phyloP scores from a whole-genome alignment of 2,888 invertebrate species.

The Bellardia bayeri region DNA sequence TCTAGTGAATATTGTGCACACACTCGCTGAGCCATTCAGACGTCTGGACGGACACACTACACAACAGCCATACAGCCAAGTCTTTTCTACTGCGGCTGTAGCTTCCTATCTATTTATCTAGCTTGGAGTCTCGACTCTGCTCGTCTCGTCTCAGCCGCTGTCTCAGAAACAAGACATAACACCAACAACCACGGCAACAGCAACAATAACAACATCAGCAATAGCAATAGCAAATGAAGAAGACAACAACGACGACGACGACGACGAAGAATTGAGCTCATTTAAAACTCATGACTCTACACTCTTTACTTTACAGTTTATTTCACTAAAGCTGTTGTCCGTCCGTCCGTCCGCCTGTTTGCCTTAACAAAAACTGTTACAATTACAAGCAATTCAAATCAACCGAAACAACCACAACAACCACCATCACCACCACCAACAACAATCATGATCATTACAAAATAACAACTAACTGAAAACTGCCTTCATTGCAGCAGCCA shows the following conservation, averaged over 20 bases:
- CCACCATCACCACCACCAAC: slow-evolving; percentile 34
- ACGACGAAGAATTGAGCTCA: slow-evolving; percentile 70
- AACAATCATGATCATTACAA: slow-evolving; percentile 65
- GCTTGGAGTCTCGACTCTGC: slow-evolving; percentile 49
- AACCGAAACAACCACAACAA: slow-evolving; percentile 66
- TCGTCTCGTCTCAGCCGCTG: slow-evolving; percentile 60
- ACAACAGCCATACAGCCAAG: slow-evolving; percentile 7
- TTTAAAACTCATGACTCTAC: slow-evolving; percentile 70
- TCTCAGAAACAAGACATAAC: slow-evolving; percentile 53
- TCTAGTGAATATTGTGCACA: slow-evolving; percentile 70
- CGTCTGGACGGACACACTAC: not conserved
- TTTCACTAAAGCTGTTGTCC: slow-evolving; percentile 32
- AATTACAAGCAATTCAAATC: slow-evolving; percentile 74
- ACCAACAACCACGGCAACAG: slow-evolving; percentile 55
- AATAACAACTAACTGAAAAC: slow-evolving; percentile 67
- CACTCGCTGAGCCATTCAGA: slow-evolving; percentile 55
- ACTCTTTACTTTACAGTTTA: slow-evolving; percentile 59
- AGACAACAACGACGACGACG: slow-evolving; percentile 68
- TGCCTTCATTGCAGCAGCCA: slow-evolving; percentile 62
- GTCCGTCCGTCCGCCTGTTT: not conserved
- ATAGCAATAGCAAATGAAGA: slow-evolving; percentile 70
- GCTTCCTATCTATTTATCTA: slow-evolving; percentile 73
- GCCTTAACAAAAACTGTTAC: slow-evolving; percentile 68
- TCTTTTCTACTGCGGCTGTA: slow-evolving; percentile 54
- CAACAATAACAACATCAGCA: slow-evolving; percentile 40